phyloP scores from a whole-genome alignment of 2,888 invertebrate species.

The Perithous albicinctus region DNA sequence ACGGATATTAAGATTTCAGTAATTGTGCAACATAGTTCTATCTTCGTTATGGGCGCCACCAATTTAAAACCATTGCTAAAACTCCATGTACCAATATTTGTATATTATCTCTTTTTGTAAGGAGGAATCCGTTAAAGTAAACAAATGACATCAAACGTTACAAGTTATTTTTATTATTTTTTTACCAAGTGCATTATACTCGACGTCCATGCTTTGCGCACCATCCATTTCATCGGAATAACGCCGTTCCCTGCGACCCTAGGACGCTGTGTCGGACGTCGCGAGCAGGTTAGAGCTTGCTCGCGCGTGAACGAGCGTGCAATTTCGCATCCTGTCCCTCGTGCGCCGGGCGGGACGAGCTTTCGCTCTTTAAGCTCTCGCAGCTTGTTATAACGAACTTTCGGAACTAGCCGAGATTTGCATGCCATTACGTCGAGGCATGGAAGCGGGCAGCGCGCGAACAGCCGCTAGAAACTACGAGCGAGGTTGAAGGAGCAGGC shows the following conservation, averaged over 20 bases:
- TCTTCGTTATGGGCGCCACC: no score
- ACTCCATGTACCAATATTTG: no score
- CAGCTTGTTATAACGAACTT: constrained; percentile 78
- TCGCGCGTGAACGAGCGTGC: constrained; percentile 34
- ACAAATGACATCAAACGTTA: no score
- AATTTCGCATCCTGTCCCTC: constrained; percentile 36
- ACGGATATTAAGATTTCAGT: no score
- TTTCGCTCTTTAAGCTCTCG: constrained; percentile 70
- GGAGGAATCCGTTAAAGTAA: no score
- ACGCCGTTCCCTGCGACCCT: background rate
- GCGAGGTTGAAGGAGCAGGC: constrained; percentile 43
- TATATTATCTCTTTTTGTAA: no score
- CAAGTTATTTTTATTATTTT: no score
- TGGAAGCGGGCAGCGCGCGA: constrained; percentile 24
- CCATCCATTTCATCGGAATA: background rate
- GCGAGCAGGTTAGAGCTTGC: background rate
- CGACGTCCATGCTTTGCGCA: background rate
- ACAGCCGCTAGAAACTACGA: constrained; percentile 52
- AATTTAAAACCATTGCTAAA: no score
- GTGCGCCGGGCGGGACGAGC: constrained; percentile 48
- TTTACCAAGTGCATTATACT: no score
- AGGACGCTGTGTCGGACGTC: background rate
- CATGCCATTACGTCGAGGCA: constrained; percentile 73
- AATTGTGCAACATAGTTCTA: no score
- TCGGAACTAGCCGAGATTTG: constrained; percentile 78